Evolutionary conservation across 2,888 invertebrate genomes (phyloP).

Genomic region (Limnephilus lunatus): DNA sequence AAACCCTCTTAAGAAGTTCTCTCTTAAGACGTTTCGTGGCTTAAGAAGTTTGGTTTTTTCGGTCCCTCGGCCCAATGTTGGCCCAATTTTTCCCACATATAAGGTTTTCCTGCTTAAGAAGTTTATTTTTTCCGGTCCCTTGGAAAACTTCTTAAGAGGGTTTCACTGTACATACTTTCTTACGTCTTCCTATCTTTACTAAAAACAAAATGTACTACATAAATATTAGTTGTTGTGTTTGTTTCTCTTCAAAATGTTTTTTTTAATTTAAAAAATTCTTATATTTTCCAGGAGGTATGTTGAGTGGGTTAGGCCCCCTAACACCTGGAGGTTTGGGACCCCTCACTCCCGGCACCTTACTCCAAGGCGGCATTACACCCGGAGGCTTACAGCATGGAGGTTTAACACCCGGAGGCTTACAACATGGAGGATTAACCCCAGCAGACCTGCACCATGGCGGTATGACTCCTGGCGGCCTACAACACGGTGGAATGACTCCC

Average conservation of each 20-base stretch:
- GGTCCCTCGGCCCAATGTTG: too few relatives aligned
- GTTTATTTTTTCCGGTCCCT: too few relatives aligned
- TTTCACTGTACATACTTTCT: background rate
- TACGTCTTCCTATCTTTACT: background rate
- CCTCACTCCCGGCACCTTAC: too few relatives aligned
- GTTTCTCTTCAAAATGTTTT: background rate
- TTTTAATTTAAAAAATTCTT: background rate
- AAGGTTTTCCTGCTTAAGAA: too few relatives aligned
- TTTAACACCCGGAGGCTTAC: constrained; percentile 70
- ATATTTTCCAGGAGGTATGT: constrained; percentile 70
- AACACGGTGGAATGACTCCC: constrained; percentile 73
- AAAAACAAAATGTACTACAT: background rate
- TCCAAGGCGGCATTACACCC: constrained; percentile 68
- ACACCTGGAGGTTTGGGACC: too few relatives aligned
- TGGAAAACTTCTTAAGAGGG: too few relatives aligned
- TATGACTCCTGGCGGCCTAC: constrained; percentile 72
- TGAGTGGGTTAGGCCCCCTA: constrained; percentile 74
- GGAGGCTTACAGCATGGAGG: constrained; percentile 65
- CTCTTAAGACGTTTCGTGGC: too few relatives aligned
- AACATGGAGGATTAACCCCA: constrained; percentile 69
- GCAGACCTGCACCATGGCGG: constrained; percentile 70
- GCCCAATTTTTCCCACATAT: too few relatives aligned
- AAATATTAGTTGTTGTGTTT: background rate
- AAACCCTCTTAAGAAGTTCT: too few relatives aligned
- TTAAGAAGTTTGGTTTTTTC: too few relatives aligned